Percentiles rank a stretch among this genome's conserved stretches.
Evolutionary conservation across 2,797 vertebrate species (phyloP).

Genomic region (Rhabdophis nuchalis): DNA sequence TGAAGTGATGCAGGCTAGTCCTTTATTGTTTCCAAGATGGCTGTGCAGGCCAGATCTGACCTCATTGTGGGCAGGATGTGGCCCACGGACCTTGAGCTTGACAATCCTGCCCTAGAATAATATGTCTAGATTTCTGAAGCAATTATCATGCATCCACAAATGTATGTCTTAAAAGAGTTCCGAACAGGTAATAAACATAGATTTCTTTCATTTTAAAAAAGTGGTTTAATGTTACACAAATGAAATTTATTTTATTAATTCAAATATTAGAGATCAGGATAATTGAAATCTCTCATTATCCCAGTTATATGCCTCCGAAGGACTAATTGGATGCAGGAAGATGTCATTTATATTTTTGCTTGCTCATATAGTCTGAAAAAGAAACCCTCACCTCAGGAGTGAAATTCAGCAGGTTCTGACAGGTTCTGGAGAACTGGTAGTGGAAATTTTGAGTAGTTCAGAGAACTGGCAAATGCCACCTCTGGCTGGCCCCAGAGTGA

Average conservation of each 20-base stretch:
- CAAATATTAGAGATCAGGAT: neutral
- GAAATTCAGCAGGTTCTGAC: too few relatives aligned
- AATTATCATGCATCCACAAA: neutral
- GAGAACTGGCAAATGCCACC: too few relatives aligned
- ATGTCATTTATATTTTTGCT: neutral
- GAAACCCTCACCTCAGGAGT: neutral
- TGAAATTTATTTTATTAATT: neutral
- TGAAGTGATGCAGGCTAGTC: too few relatives aligned
- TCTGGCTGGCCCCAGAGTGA: too few relatives aligned
- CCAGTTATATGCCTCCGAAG: neutral
- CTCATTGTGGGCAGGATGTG: too few relatives aligned
- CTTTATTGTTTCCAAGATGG: too few relatives aligned
- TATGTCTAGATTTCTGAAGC: neutral
- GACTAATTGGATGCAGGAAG: neutral
- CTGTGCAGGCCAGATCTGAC: too few relatives aligned
- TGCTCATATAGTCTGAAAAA: neutral
- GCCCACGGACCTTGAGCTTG: too few relatives aligned
- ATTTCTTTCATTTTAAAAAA: neutral
- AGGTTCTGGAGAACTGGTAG: too few relatives aligned
- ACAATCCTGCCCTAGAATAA: neutral
- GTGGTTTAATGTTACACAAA: neutral
- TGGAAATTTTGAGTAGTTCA: too few relatives aligned
- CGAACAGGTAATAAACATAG: neutral
- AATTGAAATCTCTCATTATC: neutral
- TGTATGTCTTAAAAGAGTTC: neutral